Conservation (phyloP, 2,113 vertebrate species). For the Archocentrus centrarchus region DNA sequence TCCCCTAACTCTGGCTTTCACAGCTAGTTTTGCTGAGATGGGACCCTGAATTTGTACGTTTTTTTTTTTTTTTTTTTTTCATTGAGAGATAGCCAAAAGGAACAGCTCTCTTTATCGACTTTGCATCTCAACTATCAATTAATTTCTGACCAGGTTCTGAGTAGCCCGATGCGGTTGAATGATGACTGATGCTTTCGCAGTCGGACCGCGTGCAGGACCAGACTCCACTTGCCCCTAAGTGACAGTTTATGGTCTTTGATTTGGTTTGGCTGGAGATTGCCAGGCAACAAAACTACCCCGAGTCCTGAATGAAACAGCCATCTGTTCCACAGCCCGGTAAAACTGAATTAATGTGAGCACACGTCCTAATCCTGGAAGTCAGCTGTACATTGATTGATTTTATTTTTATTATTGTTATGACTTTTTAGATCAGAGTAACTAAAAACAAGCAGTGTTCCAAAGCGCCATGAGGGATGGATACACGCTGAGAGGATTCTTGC, state of each 20-base stretch:
- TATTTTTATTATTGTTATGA: not conserved
- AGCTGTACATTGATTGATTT: slow-evolving; percentile 60
- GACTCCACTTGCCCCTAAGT: slow-evolving; percentile 77
- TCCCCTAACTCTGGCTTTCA: not conserved
- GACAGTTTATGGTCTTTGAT: slow-evolving; percentile 81
- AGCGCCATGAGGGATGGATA: not conserved
- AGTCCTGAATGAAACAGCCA: slow-evolving; percentile 79
- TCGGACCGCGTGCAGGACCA: slow-evolving; percentile 65
- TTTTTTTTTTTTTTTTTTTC: not conserved
- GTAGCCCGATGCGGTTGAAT: not conserved
- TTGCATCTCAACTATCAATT: slow-evolving; percentile 50
- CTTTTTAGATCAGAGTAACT: slow-evolving; percentile 11
- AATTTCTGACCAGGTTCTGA: slow-evolving; percentile 31
- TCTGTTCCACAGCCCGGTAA: slow-evolving; percentile 71
- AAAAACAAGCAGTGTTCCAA: slow-evolving; percentile 33
- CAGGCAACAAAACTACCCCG: slow-evolving; percentile 78
- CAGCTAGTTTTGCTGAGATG: not conserved
- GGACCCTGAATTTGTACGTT: not conserved
- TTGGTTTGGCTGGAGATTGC: slow-evolving; percentile 78
- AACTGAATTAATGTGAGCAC: slow-evolving; percentile 80
- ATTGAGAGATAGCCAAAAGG: not conserved
- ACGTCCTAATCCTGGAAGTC: slow-evolving; percentile 74
- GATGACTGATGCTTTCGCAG: slow-evolving; percentile 58
- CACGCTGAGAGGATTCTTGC: not conserved
- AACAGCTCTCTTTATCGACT: slow-evolving; percentile 1